Percentiles rank a stretch among this genome's conserved stretches.
Conservation (phyloP, 2,888 invertebrate species). For the Acrobeloides nanus region DNA sequence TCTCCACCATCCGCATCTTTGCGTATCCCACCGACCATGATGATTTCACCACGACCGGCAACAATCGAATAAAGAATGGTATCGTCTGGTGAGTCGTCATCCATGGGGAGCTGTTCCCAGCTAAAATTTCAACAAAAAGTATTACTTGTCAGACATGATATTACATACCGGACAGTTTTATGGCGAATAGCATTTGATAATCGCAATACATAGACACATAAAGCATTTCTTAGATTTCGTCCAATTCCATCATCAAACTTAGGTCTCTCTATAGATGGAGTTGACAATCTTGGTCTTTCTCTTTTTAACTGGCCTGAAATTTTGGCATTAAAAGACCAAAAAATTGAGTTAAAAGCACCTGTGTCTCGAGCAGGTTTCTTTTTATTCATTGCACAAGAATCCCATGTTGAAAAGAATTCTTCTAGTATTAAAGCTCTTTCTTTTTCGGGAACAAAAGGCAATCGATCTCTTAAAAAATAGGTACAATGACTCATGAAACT, state of each 20-base stretch:
- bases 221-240: too few relatives aligned
- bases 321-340: too few relatives aligned
- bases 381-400: too few relatives aligned
- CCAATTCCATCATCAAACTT: too few relatives aligned
- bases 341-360: too few relatives aligned
- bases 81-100: constrained; percentile 67
- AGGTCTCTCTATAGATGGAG: too few relatives aligned
- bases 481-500: too few relatives aligned
- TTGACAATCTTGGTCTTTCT: too few relatives aligned
- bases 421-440: constrained; percentile 14
- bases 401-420: constrained; percentile 11
- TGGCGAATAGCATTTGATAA: constrained; percentile 9
- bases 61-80: constrained; percentile 81
- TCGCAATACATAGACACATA: constrained; percentile 18
- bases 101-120: constrained; percentile 52
- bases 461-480: constrained; percentile 11
- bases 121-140: constrained; percentile 55
- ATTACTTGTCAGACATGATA: too few relatives aligned
- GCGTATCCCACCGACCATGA: constrained; percentile 88
- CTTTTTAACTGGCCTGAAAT: too few relatives aligned
- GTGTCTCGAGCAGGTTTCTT: too few relatives aligned
- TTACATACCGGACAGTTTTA: constrained; percentile 12
- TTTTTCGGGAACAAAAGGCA: constrained; percentile 12
- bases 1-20: too few relatives aligned
- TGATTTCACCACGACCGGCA: constrained; percentile 79